Evolutionary conservation across 2,888 invertebrate species (phyloP), one percentile per base, ranked within the genome.

Genomic region (Deilephila porcellus): DNA sequence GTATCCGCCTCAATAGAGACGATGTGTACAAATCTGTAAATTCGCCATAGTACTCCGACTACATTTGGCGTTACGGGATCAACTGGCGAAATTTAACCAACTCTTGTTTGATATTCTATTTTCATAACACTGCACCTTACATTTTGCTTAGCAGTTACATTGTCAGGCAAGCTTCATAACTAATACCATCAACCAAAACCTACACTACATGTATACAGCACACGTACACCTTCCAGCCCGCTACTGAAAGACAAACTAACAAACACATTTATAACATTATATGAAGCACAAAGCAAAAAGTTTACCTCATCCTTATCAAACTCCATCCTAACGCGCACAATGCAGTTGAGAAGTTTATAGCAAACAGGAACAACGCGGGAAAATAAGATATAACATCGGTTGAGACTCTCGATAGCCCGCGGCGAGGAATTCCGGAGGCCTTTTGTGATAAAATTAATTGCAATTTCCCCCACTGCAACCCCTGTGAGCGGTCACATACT

Each of bases 371-470:
- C 56, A n/a, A 56, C 56, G n/a, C 45, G 45, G 25, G 67, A 52
- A 63, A 67, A 52, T 67, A 67, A 67, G 67, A 52, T 52, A 52
- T 45, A 52, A 45, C 67, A 25, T 67, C 5, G 17, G 52, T 67
- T 25, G 45, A 8, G 45, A n/a, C 34, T 37, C 11, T 53, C 37
- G 64, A 29, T 67, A 59, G 53, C 56, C 72, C 25, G 56, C 37
- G 59, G 56, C 45, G 59, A 71, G 70, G 78, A 77, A 82, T 80
- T 78, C 82, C 83, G 82, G 82, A 81, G 83, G 84, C 90, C 67
- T 89, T 89, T 93, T 92, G 90, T 92, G 90, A 88, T 88, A 86
- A 90, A 90, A 91, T 91, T 92, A 92, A 92, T 92, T 92, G 91
- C 91, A 90, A 90, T 91, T 83, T 88, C 86, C 89, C 91, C 91